Conservation (phyloP, 2,113 vertebrate genomes). For the Fulmarus glacialis region DNA sequence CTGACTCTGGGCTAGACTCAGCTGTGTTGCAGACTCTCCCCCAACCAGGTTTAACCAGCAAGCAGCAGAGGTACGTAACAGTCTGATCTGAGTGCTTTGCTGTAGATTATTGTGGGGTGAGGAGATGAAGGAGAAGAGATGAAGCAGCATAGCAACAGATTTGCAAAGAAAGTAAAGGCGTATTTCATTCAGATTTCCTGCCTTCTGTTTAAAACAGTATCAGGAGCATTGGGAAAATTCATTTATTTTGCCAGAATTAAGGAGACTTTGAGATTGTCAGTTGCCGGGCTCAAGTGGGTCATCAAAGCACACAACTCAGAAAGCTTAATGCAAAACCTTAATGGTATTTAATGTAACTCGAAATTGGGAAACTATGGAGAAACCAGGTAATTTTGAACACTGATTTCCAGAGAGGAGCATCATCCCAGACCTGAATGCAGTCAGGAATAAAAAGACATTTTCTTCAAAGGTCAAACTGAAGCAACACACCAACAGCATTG, state of each 20-base stretch:
- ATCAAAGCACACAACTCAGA: background rate
- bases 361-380: background rate
- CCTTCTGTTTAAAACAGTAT: background rate
- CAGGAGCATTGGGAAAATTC: background rate
- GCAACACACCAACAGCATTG: background rate
- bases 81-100: background rate
- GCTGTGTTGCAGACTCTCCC: background rate
- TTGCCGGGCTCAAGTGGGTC: background rate
- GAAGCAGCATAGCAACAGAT: background rate
- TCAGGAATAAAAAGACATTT: background rate
- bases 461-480: slow-evolving; percentile 8
- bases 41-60: background rate
- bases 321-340: background rate
- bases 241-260: background rate
- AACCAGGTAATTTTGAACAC: background rate
- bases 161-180: background rate
- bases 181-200: background rate
- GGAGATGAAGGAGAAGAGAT: background rate
- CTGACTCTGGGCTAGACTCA: background rate
- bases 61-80: background rate
- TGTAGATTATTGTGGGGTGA: background rate
- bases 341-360: background rate
- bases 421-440: background rate
- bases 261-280: background rate
- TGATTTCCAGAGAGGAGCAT: background rate